Evolutionary conservation across 2,113 vertebrate species (phyloP), one percentile per base, ranked within the genome.

Genomic region (Albula goreensis): DNA sequence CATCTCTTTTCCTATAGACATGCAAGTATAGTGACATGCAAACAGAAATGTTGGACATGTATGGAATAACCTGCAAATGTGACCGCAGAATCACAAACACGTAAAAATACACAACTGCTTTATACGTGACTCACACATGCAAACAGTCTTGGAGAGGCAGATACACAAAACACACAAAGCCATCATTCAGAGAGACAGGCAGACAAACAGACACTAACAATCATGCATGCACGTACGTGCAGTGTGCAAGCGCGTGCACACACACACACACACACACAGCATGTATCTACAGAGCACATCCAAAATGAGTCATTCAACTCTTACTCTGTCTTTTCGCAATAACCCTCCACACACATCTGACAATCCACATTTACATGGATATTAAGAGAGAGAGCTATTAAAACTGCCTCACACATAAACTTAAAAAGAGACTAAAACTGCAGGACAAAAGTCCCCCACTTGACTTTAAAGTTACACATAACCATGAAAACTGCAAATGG

Each of bases 261-360:
- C 31, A 41, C 31, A 41, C 31, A 41, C 49, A 13, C 81, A 74
- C 10, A 63, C 80, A 85, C 31, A 74, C 57, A 19, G 19, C 22
- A 6, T 6, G 31, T 19, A 52, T 51, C 12, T 51, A 87, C 74
- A 84, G 12, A 51, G 12, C 60, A 83, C 5, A 70, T 77, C 49
- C 81, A 78, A 9, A 83, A 78, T 89, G 88, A 89, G 82, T 91
- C 86, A 90, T 88, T 48, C 70, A 81, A 85, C 83, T 53, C 74
- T 78, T 63, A 9, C 56, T 87, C 48, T 86, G 78, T 74, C 87
- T 85, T 88, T 77, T 86, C 77, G 78, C 86, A 78, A 79, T 87
- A 60, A 82, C 88, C 89, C 87, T 87, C 89, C 89, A 88, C 86
- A 86, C 17, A 49, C 77, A 87, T 87, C 60, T 89, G 88, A 88